These are phyloP conservation scores for Hystrix brachyura DNA, from an alignment of 2,113 vertebrate species.

Conservation along the genomic window DNA sequence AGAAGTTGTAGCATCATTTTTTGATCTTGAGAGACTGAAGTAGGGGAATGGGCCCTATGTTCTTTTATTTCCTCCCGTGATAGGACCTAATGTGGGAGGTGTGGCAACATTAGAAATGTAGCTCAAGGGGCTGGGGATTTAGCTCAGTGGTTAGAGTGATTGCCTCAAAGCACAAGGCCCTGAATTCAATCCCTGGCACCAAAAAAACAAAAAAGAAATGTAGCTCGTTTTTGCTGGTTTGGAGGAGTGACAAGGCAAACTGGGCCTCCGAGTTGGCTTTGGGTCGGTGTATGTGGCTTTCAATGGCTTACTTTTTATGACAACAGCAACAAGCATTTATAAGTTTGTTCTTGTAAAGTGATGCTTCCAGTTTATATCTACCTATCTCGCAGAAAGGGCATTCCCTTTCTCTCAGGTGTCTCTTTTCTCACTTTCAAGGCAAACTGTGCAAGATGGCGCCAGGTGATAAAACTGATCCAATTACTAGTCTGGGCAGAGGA, in stretches of 20 bases:
- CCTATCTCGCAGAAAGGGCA: constrained; percentile 63
- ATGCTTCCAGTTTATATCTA: constrained; percentile 81
- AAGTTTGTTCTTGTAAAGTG: constrained; percentile 86
- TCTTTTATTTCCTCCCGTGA: background rate
- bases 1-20: no score
- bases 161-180: no score
- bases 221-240: background rate
- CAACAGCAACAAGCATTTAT: background rate
- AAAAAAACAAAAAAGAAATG: no score
- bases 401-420: constrained; percentile 34
- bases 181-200: no score
- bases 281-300: background rate
- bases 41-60: background rate
- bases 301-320: constrained; percentile 74
- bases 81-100: background rate
- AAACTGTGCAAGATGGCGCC: background rate
- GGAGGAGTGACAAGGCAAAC: constrained; percentile 31
- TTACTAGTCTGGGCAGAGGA: background rate
- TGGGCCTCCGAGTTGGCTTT: background rate
- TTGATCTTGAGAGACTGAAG: background rate
- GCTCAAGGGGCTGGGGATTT: no score
- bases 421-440: constrained; percentile 73
- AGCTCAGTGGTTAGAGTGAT: no score
- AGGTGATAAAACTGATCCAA: constrained; percentile 51
- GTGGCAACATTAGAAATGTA: fast-evolving